phyloP scores from a whole-genome alignment of 1,140 invertebrate species.

The Drosophila triauraria region DNA sequence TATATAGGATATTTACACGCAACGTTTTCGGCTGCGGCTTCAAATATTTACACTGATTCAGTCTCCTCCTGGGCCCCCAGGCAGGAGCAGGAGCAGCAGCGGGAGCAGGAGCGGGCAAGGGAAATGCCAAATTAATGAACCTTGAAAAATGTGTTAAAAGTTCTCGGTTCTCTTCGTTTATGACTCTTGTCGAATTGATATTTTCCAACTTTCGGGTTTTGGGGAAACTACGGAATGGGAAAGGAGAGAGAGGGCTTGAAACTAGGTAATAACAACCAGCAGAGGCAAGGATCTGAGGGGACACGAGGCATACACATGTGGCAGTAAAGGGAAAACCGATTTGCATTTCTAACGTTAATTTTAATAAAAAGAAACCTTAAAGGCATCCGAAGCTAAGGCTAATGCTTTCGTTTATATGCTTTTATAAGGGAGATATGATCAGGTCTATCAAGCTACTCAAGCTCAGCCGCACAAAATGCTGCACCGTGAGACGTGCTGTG shows the following conservation, averaged over 20 bases:
- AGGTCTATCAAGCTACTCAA: too few species aligned
- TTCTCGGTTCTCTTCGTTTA: slow-evolving; percentile 56
- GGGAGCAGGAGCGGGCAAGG: background rate
- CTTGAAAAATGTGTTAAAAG: slow-evolving; percentile 84
- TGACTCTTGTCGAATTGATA: slow-evolving; percentile 62
- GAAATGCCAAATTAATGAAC: slow-evolving; percentile 74
- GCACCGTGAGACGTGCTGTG: too few species aligned
- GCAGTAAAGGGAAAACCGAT: background rate
- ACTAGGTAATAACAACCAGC: slow-evolving; percentile 22
- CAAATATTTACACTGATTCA: slow-evolving; percentile 82
- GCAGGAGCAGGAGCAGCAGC: background rate
- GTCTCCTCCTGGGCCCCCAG: background rate
- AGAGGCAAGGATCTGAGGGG: background rate
- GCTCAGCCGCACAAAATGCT: too few species aligned
- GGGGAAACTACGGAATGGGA: too few species aligned
- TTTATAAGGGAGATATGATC: background rate
- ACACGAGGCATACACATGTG: background rate
- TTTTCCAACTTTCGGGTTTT: slow-evolving; percentile 20
- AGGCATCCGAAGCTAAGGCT: background rate
- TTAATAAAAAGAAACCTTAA: background rate
- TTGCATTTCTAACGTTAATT: background rate
- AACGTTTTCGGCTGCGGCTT: slow-evolving; percentile 77
- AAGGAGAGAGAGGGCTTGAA: slow-evolving; percentile 1
- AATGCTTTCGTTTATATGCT: background rate
- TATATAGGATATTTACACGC: slow-evolving; percentile 81